Evolutionary conservation across 1,140 invertebrate species (phyloP).

Genomic region (Calliphora vicina): DNA sequence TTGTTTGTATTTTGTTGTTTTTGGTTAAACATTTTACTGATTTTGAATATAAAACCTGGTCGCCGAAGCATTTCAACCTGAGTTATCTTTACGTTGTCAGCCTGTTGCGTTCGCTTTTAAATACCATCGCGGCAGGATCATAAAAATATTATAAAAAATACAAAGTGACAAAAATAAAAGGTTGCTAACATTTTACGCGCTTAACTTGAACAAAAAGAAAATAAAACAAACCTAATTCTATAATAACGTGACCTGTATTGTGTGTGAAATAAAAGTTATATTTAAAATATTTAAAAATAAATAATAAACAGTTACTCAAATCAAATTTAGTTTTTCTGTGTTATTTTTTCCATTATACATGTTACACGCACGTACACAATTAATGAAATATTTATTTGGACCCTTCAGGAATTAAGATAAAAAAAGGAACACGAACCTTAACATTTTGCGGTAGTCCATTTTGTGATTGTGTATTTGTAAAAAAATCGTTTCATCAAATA

Average conservation of each 20-base stretch:
- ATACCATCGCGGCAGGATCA: constrained; percentile 11
- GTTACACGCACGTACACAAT: no score
- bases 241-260: not conserved
- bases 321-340: not conserved
- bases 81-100: constrained; percentile 60
- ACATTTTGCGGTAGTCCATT: not conserved
- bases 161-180: not conserved
- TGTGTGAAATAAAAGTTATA: not conserved
- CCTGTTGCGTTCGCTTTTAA: constrained; percentile 55
- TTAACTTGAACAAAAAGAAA: not conserved
- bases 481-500: not conserved
- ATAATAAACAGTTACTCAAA: not conserved
- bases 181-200: not conserved
- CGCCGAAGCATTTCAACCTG: constrained; percentile 47
- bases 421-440: not conserved
- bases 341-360: no score
- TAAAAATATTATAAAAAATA: constrained; percentile 5
- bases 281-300: constrained; percentile 7
- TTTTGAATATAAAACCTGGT: constrained; percentile 59
- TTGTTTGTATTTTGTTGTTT: not conserved
- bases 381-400: no score
- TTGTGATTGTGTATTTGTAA: not conserved
- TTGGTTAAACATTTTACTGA: constrained; percentile 10
- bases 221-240: not conserved
- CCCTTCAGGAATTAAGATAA: no score